Evolutionary conservation across 2,113 vertebrate species (phyloP), one percentile per base, ranked within the genome.

Genomic region (Hoplias malabaricus): DNA sequence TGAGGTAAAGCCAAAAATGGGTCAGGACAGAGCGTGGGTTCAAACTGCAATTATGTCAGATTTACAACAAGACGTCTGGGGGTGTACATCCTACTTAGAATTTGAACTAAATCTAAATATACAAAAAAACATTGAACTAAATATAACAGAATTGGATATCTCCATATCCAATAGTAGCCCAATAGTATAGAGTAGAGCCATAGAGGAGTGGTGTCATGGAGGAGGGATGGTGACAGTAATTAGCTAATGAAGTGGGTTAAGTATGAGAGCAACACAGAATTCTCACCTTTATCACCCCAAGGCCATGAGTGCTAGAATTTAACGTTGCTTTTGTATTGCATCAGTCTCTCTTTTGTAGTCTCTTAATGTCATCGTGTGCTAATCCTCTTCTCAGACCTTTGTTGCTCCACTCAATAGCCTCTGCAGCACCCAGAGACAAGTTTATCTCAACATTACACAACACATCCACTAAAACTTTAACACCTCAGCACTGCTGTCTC

Each of bases 401-500:
- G 29, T 27, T 36, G 16, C 21, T 23, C 19, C 12, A 53, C 57
- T 33, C 57, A 16, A 19, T 53, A 53, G 23, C 48, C 48, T 23
- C 7, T 6, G 21, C 48, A 53, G 48, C 48, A n/a, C 48, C n/a
- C 2, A 8, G 48, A 23, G 48, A 53, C 21, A 21, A 9, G 19
- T 19, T 53, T 53, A 33, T 33, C 68, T 23, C 19, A 34, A 29
- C 68, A 19, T 23, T 27, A 33, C 67, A 50, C 27, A 43, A 7
- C 11, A n/a, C 23, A 21, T 70, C 43, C n/a, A 34, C 48, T 53
- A 23, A 71, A 56, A 31, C 46, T 38, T 71, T 36, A 71, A 54
- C 69, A 25, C 10, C 1, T 11, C 31, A 21, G 31, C 33, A n/a
- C 59, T 11, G n/a, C 7, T 3, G n/a, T 19, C 33, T 63, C 27